Conservation (phyloP, 1,140 invertebrate species). For the Drosophila malerkotliana region DNA sequence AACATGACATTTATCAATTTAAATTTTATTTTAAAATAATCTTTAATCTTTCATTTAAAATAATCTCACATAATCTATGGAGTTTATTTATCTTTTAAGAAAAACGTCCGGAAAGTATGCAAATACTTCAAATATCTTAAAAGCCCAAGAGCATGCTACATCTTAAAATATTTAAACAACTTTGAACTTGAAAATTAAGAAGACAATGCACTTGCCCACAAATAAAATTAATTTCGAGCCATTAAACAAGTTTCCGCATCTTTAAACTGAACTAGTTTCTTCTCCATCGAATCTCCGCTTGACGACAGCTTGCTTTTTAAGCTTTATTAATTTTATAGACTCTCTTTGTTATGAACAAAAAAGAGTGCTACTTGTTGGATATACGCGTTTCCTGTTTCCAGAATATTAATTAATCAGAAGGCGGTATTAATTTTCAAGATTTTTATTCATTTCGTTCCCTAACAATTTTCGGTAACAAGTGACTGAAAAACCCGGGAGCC, state of each 20-base stretch:
- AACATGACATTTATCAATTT: not conserved
- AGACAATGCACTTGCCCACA: conserved; percentile 39
- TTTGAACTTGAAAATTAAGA: conserved; percentile 35
- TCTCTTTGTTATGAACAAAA: conserved; percentile 27
- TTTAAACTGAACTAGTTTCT: conserved; percentile 42
- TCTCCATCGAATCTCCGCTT: conserved; percentile 19
- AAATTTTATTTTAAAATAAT: not conserved
- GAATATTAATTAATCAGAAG: conserved; percentile 11
- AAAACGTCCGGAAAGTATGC: conserved; percentile 14
- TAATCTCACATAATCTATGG: conserved; percentile 1
- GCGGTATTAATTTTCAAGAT: conserved; percentile 24
- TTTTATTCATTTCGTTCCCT: conserved; percentile 52
- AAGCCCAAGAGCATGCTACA: conserved; percentile 9
- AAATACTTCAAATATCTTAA: no score
- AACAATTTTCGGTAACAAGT: conserved; percentile 33
- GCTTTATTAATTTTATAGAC: conserved; percentile 11
- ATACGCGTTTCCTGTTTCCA: conserved; percentile 22
- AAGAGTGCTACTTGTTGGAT: conserved; percentile 12
- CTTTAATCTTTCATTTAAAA: not conserved
- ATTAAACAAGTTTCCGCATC: conserved; percentile 49
- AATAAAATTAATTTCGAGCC: conserved; percentile 34
- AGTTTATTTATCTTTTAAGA: not conserved
- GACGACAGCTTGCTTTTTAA: conserved; percentile 33
- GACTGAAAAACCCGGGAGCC: conserved; percentile 29
- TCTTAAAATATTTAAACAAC: not conserved